These are phyloP conservation scores for Drosophila erecta DNA, from an alignment of 1,140 invertebrate genomes.

Conservation along the genomic window DNA sequence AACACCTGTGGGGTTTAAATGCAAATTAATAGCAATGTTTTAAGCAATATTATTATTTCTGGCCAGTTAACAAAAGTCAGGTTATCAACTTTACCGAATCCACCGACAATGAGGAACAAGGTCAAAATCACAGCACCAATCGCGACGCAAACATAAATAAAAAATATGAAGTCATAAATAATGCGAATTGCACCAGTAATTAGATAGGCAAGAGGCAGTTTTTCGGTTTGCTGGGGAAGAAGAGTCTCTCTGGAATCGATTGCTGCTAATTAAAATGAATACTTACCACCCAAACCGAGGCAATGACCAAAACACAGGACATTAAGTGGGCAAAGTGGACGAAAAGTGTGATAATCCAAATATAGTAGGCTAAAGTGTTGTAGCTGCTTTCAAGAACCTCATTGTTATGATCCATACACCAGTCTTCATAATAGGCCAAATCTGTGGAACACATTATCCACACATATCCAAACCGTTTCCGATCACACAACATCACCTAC, in stretches of 20 bases:
- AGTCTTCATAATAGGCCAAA: background rate
- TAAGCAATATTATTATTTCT: background rate
- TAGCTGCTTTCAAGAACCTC: background rate
- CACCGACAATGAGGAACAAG: background rate
- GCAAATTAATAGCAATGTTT: background rate
- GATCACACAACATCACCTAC: background rate
- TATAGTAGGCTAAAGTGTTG: background rate
- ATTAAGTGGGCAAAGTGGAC: background rate
- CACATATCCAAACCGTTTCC: background rate
- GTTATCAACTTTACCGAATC: background rate
- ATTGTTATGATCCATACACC: background rate
- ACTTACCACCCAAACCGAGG: slow-evolving; percentile 5
- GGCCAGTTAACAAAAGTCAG: too few species aligned
- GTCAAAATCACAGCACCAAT: background rate
- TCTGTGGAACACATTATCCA: background rate
- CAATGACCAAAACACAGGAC: background rate
- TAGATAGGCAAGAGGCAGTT: background rate
- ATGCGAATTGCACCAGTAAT: background rate
- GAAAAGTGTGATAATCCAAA: background rate
- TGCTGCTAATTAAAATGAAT: too few species aligned
- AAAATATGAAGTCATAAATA: background rate
- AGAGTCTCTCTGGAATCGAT: too few species aligned
- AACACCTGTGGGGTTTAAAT: slow-evolving; percentile 1
- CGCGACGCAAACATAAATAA: background rate
- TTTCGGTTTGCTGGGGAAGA: background rate